phyloP scores from a whole-genome alignment of 2,113 vertebrate species.

The Hemichromis elongatus region DNA sequence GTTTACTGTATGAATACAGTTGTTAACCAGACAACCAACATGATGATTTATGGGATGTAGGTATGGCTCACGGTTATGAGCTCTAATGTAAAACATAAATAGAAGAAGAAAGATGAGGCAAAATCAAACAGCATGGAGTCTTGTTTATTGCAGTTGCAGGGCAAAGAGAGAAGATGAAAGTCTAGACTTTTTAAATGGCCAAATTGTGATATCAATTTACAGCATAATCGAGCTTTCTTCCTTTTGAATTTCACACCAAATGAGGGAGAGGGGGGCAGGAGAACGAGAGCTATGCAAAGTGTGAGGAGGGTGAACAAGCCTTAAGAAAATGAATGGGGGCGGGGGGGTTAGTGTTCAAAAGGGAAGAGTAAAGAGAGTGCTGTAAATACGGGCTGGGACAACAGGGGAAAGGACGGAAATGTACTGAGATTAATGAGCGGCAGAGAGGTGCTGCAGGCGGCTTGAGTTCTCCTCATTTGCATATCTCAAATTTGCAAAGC shows the following conservation, averaged over 20 bases:
- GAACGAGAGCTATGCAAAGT: background rate
- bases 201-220: background rate
- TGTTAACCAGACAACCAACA: background rate
- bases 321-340: background rate
- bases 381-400: background rate
- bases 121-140: background rate
- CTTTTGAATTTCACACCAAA: background rate
- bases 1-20: conserved; percentile 34
- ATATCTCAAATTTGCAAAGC: conserved; percentile 56
- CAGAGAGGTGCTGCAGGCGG: background rate
- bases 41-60: background rate
- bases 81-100: conserved; percentile 15
- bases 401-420: background rate
- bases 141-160: background rate
- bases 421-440: background rate
- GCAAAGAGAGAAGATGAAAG: conserved; percentile 28
- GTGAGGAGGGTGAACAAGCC: background rate
- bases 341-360: background rate
- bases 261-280: background rate
- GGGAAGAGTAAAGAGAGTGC: background rate
- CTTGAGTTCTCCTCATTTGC: conserved; percentile 41
- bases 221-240: background rate
- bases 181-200: conserved; percentile 1
- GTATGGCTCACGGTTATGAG: background rate
- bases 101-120: background rate